Evolutionary conservation across 2,797 vertebrate genomes (phyloP).

Genomic region (Gallirallus australis): DNA sequence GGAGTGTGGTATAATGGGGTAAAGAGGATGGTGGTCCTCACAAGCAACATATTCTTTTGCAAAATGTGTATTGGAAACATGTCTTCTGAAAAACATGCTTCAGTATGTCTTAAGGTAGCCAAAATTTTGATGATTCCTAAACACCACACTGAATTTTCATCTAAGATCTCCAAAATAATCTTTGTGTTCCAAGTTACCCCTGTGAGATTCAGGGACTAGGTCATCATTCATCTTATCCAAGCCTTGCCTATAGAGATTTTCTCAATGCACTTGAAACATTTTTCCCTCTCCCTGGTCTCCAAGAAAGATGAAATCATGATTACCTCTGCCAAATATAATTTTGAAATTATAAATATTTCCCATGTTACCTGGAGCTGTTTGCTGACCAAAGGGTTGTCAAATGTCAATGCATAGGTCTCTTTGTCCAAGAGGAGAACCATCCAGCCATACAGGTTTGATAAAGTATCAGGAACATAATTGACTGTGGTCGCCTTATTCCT

Average conservation of each 20-base stretch:
- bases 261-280: not conserved
- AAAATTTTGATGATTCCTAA: not conserved
- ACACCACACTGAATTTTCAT: not conserved
- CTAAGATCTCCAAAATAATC: not conserved
- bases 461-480: constrained; percentile 74
- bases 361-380: constrained; percentile 69
- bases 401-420: constrained; percentile 67
- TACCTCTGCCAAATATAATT: not conserved
- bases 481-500: constrained; percentile 72
- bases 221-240: not conserved
- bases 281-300: not conserved
- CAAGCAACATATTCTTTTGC: not conserved
- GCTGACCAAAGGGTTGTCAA: constrained; percentile 41
- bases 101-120: not conserved
- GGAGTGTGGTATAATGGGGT: not conserved
- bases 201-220: not conserved
- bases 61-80: not conserved
- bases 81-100: not conserved
- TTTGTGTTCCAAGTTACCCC: not conserved
- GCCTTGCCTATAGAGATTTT: not conserved
- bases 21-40: not conserved
- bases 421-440: constrained; percentile 77
- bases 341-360: not conserved
- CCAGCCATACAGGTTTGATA: constrained; percentile 78
- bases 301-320: not conserved